Evolutionary conservation across 2,113 vertebrate species (phyloP).

Genomic region (Grus americana): DNA sequence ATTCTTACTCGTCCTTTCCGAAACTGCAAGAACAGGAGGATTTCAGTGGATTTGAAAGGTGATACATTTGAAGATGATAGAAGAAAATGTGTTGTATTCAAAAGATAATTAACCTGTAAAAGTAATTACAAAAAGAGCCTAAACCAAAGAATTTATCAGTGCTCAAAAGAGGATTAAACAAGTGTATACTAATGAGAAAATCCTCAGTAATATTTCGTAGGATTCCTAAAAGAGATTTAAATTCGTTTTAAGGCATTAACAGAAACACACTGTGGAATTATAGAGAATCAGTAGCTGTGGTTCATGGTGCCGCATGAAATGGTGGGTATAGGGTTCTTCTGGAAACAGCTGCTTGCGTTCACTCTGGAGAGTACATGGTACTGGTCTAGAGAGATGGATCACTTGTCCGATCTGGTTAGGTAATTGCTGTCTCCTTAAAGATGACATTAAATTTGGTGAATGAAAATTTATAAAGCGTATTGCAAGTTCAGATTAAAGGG

Average conservation of each 20-base stretch:
- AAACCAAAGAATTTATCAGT: constrained; percentile 33
- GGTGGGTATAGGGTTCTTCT: not conserved
- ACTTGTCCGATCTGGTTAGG: not conserved
- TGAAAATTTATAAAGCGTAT: not conserved
- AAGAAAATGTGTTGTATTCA: constrained; percentile 13
- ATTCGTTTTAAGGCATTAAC: not conserved
- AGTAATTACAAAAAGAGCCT: constrained; percentile 30
- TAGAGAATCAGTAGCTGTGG: not conserved
- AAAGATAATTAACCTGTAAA: constrained; percentile 56
- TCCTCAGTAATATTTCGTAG: constrained; percentile 9
- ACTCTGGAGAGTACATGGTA: not conserved
- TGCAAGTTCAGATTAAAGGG: not conserved
- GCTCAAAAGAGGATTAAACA: constrained; percentile 41
- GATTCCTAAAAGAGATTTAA: not conserved
- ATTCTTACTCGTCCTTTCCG: not conserved
- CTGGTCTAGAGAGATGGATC: not conserved
- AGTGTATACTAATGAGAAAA: constrained; percentile 23
- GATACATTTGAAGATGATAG: not conserved
- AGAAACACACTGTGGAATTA: not conserved
- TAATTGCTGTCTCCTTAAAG: not conserved
- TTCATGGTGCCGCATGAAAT: not conserved
- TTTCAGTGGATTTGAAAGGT: constrained; percentile 22
- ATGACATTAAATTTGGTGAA: not conserved
- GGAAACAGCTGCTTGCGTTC: not conserved
- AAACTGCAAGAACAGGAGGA: not conserved